These are phyloP conservation scores for Lacanobia oleracea DNA, from an alignment of 2,888 invertebrate genomes.

Conservation along the genomic window DNA sequence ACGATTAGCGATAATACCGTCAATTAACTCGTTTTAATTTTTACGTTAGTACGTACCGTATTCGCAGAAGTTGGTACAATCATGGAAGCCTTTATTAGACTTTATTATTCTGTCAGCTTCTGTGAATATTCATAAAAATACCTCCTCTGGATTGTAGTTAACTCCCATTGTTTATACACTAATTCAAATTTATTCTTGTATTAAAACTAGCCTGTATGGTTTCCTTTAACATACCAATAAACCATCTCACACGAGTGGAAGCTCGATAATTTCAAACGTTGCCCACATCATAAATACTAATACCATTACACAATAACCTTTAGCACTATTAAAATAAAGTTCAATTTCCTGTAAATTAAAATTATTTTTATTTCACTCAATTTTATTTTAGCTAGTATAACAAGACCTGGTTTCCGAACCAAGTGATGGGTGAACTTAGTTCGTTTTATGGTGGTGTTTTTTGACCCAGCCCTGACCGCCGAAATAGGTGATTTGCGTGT, in stretches of 20 bases:
- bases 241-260: constrained; percentile 31
- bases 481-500: constrained; percentile 84
- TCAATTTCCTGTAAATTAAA: constrained; percentile 66
- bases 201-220: constrained; percentile 1
- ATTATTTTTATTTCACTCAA: constrained; percentile 60
- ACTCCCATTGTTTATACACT: background rate
- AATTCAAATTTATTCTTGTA: background rate
- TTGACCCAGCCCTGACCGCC: constrained; percentile 82
- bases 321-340: constrained; percentile 66
- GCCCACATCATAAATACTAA: constrained; percentile 46
- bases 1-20: too few relatives aligned
- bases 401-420: constrained; percentile 53
- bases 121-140: background rate
- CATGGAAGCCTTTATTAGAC: too few relatives aligned
- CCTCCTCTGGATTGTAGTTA: too few relatives aligned
- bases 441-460: constrained; percentile 63
- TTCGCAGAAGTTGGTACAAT: too few relatives aligned
- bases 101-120: background rate
- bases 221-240: constrained; percentile 42
- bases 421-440: constrained; percentile 26
- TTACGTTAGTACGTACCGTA: too few relatives aligned
- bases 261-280: constrained; percentile 51
- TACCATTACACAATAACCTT: constrained; percentile 49
- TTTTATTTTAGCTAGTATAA: constrained; percentile 58
- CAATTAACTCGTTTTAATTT: too few relatives aligned